These are phyloP conservation scores for Ceyx melanurus DNA, from an alignment of 2,113 vertebrate species.

Conservation along the genomic window DNA sequence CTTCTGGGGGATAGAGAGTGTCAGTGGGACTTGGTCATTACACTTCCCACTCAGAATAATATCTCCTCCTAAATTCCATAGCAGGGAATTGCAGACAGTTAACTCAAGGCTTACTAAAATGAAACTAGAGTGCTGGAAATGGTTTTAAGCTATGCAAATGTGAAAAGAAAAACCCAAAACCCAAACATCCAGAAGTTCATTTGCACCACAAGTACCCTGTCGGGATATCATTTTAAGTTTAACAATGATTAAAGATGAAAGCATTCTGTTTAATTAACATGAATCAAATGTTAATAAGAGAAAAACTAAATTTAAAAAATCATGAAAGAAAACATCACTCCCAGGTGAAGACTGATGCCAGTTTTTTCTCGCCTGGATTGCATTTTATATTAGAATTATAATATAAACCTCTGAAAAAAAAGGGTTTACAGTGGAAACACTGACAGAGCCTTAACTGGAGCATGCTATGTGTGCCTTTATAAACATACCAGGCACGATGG, in stretches of 20 bases:
- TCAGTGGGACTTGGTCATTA: not conserved
- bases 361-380: not conserved
- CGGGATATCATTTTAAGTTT: not conserved
- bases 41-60: not conserved
- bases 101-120: not conserved
- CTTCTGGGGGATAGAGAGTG: not conserved
- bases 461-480: slow-evolving; percentile 5
- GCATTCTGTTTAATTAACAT: not conserved
- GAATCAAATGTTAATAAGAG: not conserved
- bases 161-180: not conserved
- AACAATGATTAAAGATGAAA: not conserved
- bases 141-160: not conserved
- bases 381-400: slow-evolving; percentile 36
- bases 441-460: slow-evolving; percentile 29
- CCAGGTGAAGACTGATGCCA: not conserved
- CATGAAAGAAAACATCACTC: not conserved
- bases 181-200: not conserved
- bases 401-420: slow-evolving; percentile 40
- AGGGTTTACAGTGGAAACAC: slow-evolving; percentile 54
- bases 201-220: not conserved
- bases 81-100: not conserved
- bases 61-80: not conserved
- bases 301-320: not conserved
- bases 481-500: slow-evolving; percentile 40
- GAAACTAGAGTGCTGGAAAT: not conserved